Percentiles rank a stretch among this genome's conserved stretches.
Conservation (phyloP, 2,797 vertebrate genomes). For the Trematomus bernacchii region DNA sequence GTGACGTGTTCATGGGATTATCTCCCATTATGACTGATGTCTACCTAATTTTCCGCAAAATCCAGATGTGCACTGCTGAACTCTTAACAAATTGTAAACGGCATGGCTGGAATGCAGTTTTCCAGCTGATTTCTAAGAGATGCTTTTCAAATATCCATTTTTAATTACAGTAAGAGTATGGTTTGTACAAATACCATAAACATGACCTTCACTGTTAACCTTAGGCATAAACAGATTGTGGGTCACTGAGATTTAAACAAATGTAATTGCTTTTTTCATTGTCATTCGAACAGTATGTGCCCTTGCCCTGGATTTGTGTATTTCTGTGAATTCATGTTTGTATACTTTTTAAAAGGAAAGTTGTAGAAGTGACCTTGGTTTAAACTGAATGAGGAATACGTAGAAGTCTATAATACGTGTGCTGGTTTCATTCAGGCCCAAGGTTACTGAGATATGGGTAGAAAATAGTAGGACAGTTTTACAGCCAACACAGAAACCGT, state of each 20-base stretch:
- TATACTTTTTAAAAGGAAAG: slow-evolving; percentile 33
- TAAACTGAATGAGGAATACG: slow-evolving; percentile 13
- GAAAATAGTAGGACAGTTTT: slow-evolving; percentile 7
- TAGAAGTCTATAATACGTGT: neutral
- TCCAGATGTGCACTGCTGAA: slow-evolving; percentile 55
- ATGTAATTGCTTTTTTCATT: neutral
- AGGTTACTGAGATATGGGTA: slow-evolving; percentile 18
- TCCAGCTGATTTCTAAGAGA: slow-evolving; percentile 50
- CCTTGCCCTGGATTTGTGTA: slow-evolving; percentile 19
- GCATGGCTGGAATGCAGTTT: slow-evolving; percentile 36
- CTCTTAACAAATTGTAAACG: slow-evolving; percentile 38
- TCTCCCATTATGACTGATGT: slow-evolving; percentile 47
- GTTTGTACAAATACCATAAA: neutral
- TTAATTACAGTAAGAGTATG: slow-evolving; percentile 32
- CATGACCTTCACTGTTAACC: neutral
- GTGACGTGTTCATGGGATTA: slow-evolving; percentile 50
- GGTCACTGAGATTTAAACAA: neutral
- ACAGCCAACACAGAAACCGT: neutral
- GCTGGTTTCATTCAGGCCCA: slow-evolving; percentile 11
- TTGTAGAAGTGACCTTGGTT: slow-evolving; percentile 61
- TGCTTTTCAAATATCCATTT: slow-evolving; percentile 22
- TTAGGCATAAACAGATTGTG: neutral
- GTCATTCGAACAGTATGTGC: neutral
- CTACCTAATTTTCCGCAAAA: slow-evolving; percentile 59
- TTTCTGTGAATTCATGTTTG: slow-evolving; percentile 20